Evolutionary conservation across 2,888 invertebrate genomes (phyloP), one percentile per base, ranked within the genome.

Genomic region (Galeopsomyia nigrocyanea): DNA sequence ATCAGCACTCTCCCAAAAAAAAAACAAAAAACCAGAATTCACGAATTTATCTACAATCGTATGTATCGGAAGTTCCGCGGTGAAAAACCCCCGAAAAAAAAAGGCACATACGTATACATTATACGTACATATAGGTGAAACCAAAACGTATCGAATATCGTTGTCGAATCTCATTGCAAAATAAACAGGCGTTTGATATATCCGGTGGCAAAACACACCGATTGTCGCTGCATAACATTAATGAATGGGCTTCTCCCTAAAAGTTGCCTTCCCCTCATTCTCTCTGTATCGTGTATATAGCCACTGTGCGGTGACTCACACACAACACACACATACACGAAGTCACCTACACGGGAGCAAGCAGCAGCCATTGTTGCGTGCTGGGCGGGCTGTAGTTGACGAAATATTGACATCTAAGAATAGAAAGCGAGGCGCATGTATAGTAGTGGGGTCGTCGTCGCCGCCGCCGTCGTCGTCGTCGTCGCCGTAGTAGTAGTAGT

Each of bases 351-450:
- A 26, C n/a, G 26, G 16, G n/a, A 19, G 56, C 26, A 14, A 17
- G 17, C 47, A 65, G 22, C 31, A 66, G 60, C 67, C 79, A 82
- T 82, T 82, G 82, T 84, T 81, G 79, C 76, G 75, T 78, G 78
- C 78, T 78, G 80, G 80, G 79, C 80, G 79, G 80, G 80, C 79
- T 80, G 79, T 81, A 82, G 83, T 83, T 83, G 83, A 84, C 84
- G 84, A 84, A 84, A 84, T 84, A 84, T 84, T 84, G 84, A 84
- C 84, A 84, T 84, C 82, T 82, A 82, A 84, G 83, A 84, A 84
- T 83, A 84, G 82, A 84, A 83, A 82, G 81, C 79, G 39, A 39
- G 13, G 39, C 39, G 39, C 39, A 39, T 79, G 49, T 55, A 78
- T 78, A 79, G 79, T 50, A 31, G 64, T 78, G 77, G 77, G 78